Evolutionary conservation across 2,888 invertebrate species (phyloP).

Genomic region (Gerris lacustris): DNA sequence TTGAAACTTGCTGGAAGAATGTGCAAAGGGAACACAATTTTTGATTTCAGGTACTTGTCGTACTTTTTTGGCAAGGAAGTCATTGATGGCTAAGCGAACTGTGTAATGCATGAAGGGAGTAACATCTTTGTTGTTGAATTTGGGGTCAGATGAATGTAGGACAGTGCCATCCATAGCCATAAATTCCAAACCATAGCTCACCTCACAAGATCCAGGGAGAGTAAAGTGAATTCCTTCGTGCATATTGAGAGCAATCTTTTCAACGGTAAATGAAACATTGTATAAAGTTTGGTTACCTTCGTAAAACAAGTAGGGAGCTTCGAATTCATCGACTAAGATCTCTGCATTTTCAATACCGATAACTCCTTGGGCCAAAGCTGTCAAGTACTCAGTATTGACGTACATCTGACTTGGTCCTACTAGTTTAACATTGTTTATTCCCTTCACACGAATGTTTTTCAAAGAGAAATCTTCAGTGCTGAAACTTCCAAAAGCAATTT

Average conservation of each 20-base stretch:
- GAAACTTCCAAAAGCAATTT: background rate
- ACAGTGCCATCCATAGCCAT: background rate
- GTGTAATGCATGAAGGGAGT: constrained; percentile 6
- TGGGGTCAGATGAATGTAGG: background rate
- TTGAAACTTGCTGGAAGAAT: background rate
- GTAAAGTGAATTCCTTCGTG: constrained; percentile 1
- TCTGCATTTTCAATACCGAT: background rate
- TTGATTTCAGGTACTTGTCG: background rate
- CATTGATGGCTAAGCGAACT: background rate
- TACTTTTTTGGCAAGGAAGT: background rate
- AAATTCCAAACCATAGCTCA: background rate
- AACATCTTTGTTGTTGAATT: constrained; percentile 5
- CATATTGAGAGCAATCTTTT: background rate
- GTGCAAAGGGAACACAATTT: constrained; percentile 1
- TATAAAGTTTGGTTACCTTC: background rate
- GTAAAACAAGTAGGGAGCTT: constrained; percentile 2
- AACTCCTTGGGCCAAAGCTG: background rate
- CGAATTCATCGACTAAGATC: background rate
- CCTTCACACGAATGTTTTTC: background rate
- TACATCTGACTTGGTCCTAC: background rate
- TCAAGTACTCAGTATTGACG: background rate
- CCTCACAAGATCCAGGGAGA: background rate
- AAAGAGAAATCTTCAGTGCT: background rate
- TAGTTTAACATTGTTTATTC: background rate
- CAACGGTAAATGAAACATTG: background rate